These are phyloP conservation scores for Acrossocheilus fasciatus DNA, from an alignment of 2,797 vertebrate genomes.

Conservation along the genomic window DNA sequence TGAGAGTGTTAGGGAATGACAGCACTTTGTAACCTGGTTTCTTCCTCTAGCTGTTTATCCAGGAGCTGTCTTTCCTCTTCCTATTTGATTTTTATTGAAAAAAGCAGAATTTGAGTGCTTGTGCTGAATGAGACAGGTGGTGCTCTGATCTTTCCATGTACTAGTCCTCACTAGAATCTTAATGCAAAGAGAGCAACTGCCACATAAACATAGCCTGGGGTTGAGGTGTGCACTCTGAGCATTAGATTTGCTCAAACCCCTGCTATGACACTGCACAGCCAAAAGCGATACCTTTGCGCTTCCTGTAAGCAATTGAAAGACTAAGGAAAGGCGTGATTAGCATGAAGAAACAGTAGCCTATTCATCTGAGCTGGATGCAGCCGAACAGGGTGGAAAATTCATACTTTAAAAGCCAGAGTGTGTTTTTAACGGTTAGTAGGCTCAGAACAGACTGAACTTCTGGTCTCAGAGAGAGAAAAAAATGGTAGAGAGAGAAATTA, in stretches of 20 bases:
- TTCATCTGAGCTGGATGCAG: slow-evolving; percentile 16
- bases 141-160: slow-evolving; percentile 26
- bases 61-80: slow-evolving; percentile 13
- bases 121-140: slow-evolving; percentile 7
- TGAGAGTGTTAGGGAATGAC: slow-evolving; percentile 65
- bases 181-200: slow-evolving; percentile 23
- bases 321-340: slow-evolving; percentile 13
- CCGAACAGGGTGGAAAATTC: slow-evolving; percentile 7
- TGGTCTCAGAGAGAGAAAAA: neutral
- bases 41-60: slow-evolving; percentile 50
- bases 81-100: slow-evolving; percentile 45
- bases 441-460: slow-evolving; percentile 19
- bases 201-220: slow-evolving; percentile 17
- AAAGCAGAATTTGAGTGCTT: slow-evolving; percentile 3
- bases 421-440: slow-evolving; percentile 19
- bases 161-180: slow-evolving; percentile 15
- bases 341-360: slow-evolving; percentile 6
- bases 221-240: neutral
- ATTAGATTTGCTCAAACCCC: slow-evolving; percentile 20
- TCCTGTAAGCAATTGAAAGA: slow-evolving; percentile 1
- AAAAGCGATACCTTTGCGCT: neutral
- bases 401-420: neutral
- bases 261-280: slow-evolving; percentile 1
- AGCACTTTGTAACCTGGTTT: slow-evolving; percentile 72
- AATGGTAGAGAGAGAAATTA: neutral